Percentiles rank a stretch among this genome's conserved stretches.
These are phyloP conservation scores for Hassar affinis DNA, from an alignment of 2,113 vertebrate species.

Conservation along the genomic window DNA sequence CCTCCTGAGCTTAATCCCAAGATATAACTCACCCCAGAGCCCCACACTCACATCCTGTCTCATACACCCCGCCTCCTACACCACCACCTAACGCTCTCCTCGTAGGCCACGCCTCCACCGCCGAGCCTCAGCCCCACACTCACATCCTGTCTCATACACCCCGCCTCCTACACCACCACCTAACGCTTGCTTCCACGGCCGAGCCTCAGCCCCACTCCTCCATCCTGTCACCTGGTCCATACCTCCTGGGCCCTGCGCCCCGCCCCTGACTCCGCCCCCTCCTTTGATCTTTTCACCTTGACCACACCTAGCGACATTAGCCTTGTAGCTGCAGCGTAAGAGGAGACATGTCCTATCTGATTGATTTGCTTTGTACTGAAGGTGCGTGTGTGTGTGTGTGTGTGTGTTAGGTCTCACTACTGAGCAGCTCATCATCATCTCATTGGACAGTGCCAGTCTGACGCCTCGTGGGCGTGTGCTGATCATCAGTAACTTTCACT, in stretches of 20 bases:
- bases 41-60: neutral
- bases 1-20: too few species aligned
- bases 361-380: neutral
- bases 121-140: too few species aligned
- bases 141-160: neutral
- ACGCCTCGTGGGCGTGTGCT: neutral
- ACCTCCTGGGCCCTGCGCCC: too few species aligned
- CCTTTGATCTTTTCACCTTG: too few species aligned
- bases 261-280: too few species aligned
- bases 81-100: too few species aligned
- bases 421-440: neutral
- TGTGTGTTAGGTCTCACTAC: neutral
- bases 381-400: slow-evolving; percentile 14
- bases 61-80: neutral
- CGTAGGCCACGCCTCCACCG: too few species aligned
- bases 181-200: too few species aligned
- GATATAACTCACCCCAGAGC: neutral
- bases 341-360: neutral
- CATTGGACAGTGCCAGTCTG: neutral
- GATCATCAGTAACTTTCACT: neutral
- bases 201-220: too few species aligned
- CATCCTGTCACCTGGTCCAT: too few species aligned
- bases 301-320: neutral
- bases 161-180: too few species aligned
- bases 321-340: neutral